Evolutionary conservation across 35 echinoderm and acorn worm species (phyloP).

Genomic region (Apostichopus parvimensis): DNA sequence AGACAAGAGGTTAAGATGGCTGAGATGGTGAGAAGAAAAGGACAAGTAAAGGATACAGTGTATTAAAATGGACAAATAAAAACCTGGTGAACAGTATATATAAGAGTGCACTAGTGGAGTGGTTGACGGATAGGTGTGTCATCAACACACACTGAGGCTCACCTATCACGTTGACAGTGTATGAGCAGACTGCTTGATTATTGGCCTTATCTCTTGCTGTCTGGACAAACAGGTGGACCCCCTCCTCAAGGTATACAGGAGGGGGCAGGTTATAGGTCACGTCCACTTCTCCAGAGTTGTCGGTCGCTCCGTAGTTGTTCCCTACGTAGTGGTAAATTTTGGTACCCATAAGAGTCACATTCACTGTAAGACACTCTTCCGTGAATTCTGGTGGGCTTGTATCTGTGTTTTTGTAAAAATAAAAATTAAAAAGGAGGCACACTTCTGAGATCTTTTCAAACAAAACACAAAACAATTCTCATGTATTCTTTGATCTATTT

Average conservation of each 20-base stretch:
- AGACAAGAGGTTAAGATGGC: not conserved
- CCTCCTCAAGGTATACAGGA: not conserved
- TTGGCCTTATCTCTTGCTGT: not conserved
- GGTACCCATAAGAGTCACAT: not conserved
- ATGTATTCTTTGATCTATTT: too few species aligned
- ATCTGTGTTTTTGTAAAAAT: not conserved
- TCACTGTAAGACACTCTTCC: not conserved
- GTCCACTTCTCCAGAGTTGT: constrained; percentile 6
- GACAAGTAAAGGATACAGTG: not conserved
- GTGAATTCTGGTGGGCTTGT: not conserved
- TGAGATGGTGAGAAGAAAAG: not conserved
- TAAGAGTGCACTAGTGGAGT: not conserved
- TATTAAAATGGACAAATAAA: not conserved
- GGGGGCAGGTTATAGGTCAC: constrained; percentile 15
- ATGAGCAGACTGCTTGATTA: not conserved
- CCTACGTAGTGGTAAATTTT: not conserved
- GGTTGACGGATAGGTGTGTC: too few species aligned
- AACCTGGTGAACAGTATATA: not conserved
- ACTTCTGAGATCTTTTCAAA: too few species aligned
- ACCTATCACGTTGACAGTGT: not conserved
- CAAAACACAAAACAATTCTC: too few species aligned
- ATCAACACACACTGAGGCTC: not conserved
- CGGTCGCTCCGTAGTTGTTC: not conserved
- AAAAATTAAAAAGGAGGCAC: not conserved
- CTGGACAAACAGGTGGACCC: not conserved